These are phyloP conservation scores for Griposia aprilina DNA, from an alignment of 2,888 invertebrate genomes.

Conservation along the genomic window DNA sequence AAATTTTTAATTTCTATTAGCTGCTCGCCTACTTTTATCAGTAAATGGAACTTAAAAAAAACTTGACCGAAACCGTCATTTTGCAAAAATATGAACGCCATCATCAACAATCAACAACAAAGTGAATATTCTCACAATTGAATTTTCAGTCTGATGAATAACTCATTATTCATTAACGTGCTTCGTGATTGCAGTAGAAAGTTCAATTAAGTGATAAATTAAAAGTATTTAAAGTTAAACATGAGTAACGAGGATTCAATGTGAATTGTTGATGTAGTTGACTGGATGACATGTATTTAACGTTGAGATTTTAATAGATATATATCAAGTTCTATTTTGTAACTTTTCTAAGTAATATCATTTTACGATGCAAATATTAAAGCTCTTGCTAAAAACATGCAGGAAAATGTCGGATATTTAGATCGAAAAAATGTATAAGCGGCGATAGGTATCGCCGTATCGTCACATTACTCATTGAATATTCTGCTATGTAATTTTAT, in stretches of 20 bases:
- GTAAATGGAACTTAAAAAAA: background rate
- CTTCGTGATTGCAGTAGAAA: slow-evolving; percentile 22
- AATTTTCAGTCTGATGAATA: slow-evolving; percentile 9
- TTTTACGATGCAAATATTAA: background rate
- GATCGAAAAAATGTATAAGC: background rate
- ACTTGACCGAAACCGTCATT: no score
- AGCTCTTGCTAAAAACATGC: no score
- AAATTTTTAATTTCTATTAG: no score
- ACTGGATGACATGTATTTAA: background rate
- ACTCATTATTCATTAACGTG: slow-evolving; percentile 34
- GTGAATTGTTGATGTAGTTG: slow-evolving; percentile 12
- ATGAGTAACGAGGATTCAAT: slow-evolving; percentile 28
- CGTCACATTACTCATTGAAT: background rate
- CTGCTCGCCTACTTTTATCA: no score
- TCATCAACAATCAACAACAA: slow-evolving; percentile 6
- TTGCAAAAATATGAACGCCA: background rate
- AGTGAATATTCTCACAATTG: slow-evolving; percentile 2
- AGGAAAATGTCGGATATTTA: background rate
- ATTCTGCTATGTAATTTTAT: slow-evolving; percentile 5
- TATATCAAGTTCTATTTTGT: background rate
- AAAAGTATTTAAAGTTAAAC: slow-evolving; percentile 26
- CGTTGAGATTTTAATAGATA: background rate
- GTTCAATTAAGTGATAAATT: slow-evolving; percentile 30
- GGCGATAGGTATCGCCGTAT: background rate
- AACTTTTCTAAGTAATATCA: background rate